Conservation (phyloP, 2,888 invertebrate species). For the Epistrophe grossulariae region DNA sequence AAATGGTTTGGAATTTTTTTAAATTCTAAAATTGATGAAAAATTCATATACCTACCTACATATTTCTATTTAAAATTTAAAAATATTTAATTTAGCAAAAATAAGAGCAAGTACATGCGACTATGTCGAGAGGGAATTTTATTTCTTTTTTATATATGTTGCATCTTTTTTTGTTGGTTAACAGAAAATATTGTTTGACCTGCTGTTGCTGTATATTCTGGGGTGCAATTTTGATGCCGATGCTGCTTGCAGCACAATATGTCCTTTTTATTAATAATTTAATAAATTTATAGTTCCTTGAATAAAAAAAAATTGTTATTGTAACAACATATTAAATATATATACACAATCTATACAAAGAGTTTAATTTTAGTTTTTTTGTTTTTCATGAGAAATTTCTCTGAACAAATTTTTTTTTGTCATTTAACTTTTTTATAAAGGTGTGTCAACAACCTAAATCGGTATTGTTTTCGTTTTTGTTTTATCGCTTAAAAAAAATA, state of each 20-base stretch:
- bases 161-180: background rate
- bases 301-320: slow-evolving; percentile 45
- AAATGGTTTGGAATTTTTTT: too few relatives aligned
- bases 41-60: too few relatives aligned
- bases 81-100: background rate
- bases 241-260: background rate
- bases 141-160: background rate
- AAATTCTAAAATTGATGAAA: too few relatives aligned
- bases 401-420: too few relatives aligned
- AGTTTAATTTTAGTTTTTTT: too few relatives aligned
- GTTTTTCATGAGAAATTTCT: too few relatives aligned
- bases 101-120: background rate
- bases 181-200: slow-evolving; percentile 2
- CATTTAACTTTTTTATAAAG: too few relatives aligned
- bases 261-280: slow-evolving; percentile 61
- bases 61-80: too few relatives aligned
- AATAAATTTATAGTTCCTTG: slow-evolving; percentile 65
- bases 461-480: too few relatives aligned
- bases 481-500: too few relatives aligned
- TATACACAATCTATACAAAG: too few relatives aligned
- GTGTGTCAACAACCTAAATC: too few relatives aligned
- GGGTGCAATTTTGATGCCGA: background rate
- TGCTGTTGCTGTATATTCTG: slow-evolving; percentile 7
- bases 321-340: background rate
- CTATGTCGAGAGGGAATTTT: background rate